Percentiles rank a stretch among this genome's conserved stretches.
These are phyloP conservation scores for Semotilus atromaculatus DNA, from an alignment of 2,797 vertebrate species.

Conservation along the genomic window DNA sequence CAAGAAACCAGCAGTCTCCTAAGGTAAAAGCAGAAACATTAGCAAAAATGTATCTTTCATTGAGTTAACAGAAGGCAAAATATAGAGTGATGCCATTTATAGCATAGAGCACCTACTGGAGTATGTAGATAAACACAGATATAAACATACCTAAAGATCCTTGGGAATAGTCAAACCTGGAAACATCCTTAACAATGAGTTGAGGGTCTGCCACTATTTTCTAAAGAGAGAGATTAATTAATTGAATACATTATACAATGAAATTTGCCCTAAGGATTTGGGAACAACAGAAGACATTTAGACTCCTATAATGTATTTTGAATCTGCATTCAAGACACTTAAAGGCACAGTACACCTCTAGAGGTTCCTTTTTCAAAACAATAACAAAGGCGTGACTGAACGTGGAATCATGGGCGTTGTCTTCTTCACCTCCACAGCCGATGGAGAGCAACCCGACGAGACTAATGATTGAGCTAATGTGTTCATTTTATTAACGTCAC, in stretches of 20 bases:
- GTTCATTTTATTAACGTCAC: no score
- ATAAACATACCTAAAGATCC: constrained; percentile 70
- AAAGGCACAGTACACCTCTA: no score
- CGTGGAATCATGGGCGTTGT: no score
- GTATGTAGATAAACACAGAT: not conserved
- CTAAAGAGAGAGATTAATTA: constrained; percentile 55
- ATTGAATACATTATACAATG: not conserved
- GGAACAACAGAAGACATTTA: not conserved
- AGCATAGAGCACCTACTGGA: not conserved
- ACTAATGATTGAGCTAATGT: no score
- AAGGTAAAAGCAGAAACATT: not conserved
- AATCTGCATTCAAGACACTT: not conserved
- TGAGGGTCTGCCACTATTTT: constrained; percentile 61
- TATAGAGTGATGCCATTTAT: not conserved
- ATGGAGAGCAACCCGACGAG: no score
- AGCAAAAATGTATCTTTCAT: no score
- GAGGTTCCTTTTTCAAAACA: no score
- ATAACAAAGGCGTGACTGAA: no score
- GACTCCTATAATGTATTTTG: no score
- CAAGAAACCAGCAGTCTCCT: constrained; percentile 83
- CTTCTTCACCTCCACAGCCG: no score
- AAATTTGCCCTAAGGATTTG: not conserved
- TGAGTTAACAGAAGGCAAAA: not conserved
- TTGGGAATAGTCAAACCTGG: constrained; percentile 78
- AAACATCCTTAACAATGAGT: constrained; percentile 71